These are phyloP conservation scores for Phycodurus eques DNA, from an alignment of 2,113 vertebrate genomes.

Conservation along the genomic window DNA sequence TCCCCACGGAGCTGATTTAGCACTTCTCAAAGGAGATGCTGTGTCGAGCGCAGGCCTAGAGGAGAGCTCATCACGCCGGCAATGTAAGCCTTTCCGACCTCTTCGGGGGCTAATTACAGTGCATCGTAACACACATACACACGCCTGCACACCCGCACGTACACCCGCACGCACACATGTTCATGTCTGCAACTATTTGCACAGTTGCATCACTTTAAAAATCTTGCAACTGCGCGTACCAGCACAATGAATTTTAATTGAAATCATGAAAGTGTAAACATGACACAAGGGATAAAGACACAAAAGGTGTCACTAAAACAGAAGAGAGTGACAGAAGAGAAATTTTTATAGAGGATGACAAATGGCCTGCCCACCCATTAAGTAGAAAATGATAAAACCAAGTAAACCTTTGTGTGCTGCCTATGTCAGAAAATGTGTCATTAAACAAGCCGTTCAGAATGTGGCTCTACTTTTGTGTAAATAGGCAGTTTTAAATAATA, in stretches of 20 bases:
- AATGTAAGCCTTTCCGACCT: constrained; percentile 25
- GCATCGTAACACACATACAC: constrained; percentile 27
- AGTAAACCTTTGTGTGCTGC: neutral
- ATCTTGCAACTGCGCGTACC: neutral
- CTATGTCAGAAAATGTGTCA: neutral
- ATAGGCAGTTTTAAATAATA: neutral
- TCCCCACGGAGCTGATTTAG: constrained; percentile 61
- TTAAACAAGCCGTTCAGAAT: neutral
- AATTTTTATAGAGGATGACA: neutral
- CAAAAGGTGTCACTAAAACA: neutral
- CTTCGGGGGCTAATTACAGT: constrained; percentile 45
- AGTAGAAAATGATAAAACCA: neutral
- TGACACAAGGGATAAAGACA: neutral
- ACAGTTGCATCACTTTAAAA: neutral
- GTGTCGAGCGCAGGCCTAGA: constrained; percentile 35
- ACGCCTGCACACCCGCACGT: neutral
- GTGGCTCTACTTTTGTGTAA: no score
- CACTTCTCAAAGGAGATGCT: constrained; percentile 54
- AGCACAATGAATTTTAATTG: neutral
- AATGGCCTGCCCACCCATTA: neutral
- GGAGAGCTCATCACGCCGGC: constrained; percentile 34
- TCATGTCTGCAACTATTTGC: neutral
- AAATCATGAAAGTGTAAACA: neutral
- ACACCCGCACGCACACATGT: constrained; percentile 3
- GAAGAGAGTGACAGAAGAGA: neutral